Base-by-base conservation (phyloP, 2,797 vertebrate genomes). In the Ibycter americanus region DNA sequence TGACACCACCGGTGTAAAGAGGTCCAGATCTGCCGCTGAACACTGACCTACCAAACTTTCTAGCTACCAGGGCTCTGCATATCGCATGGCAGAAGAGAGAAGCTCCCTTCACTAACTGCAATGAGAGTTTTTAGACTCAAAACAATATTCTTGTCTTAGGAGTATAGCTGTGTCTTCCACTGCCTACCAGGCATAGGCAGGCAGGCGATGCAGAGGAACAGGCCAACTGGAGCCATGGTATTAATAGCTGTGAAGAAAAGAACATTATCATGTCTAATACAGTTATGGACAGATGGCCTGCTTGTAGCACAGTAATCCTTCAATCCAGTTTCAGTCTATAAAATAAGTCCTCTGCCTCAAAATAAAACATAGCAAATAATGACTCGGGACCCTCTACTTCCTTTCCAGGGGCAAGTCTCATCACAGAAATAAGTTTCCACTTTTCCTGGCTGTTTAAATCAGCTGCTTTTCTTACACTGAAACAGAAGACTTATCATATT, bases 201-300 rank as follows among this genome's bases (percentile, higher is more conserved):
- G 74, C 87, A 88, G 80, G 91, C 1, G 19, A 83, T 85, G 82
- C 56, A 95, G 82, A 96, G 85, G 22, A 93, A 55, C 61, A 77
- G 61, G 86, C 80, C 83, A 90, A 82, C 49, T 90, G 93, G 70
- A 96, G 72, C 81, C 83, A 36, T 54, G 22, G 52, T 95, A 96
- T 95, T 95, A 92, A 96, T 77, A 96, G 67, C 79, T 92, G 87
- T 81, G 81, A 92, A 94, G 88, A 93, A 95, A 95, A 96, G 88
- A 93, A 90, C 71, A 93, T 92, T 90, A 83, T 67, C 68, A 61
- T 78, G 34, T 81, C 90, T 96, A 87, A 95, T 90, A 81, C 34
- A 65, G 71, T 90, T 95, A 95, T 51, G 82, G 86, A 89, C 93
- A 93, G 87, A 92, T 95, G 86, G 90, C 15, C 61, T 83, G 65